phyloP scores from a whole-genome alignment of 2,888 invertebrate species.

The Fissipunctia ypsillon region DNA sequence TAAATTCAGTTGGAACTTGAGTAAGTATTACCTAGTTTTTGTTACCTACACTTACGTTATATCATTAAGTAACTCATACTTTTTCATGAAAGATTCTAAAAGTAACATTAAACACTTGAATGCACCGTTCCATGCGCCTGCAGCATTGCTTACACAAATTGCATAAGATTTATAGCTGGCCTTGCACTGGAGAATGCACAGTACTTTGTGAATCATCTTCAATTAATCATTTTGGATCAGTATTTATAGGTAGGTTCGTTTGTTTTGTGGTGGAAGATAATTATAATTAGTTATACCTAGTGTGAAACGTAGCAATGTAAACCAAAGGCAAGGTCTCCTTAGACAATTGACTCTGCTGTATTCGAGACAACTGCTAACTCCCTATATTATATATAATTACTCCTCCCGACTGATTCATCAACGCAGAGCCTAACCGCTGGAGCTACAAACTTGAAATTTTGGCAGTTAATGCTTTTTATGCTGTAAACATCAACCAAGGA shows the following conservation, averaged over 20 bases:
- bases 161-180: conserved; percentile 47
- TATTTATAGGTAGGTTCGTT: conserved; percentile 14
- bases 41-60: conserved; percentile 8
- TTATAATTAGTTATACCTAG: conserved; percentile 21
- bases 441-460: too few relatives aligned
- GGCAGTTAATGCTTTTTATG: too few relatives aligned
- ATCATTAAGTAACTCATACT: conserved; percentile 2
- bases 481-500: too few relatives aligned
- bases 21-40: conserved; percentile 8
- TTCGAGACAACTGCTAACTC: conserved; percentile 5
- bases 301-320: conserved; percentile 6
- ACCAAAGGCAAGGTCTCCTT: not conserved
- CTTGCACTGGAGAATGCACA: conserved; percentile 51
- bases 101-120: conserved; percentile 18
- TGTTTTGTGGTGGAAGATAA: conserved; percentile 13
- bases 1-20: not conserved
- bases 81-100: conserved; percentile 1
- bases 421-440: too few relatives aligned
- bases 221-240: conserved; percentile 49
- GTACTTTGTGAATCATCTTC: conserved; percentile 49
- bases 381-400: too few relatives aligned
- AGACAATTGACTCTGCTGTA: conserved; percentile 9
- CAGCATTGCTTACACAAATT: conserved; percentile 45
- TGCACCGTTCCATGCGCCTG: conserved; percentile 12
- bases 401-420: too few relatives aligned